A percentile compares a stretch with the other conserved stretches of the same genome.
phyloP scores from a whole-genome alignment of 2,797 vertebrate species.

The Phalanger gymnotis region DNA sequence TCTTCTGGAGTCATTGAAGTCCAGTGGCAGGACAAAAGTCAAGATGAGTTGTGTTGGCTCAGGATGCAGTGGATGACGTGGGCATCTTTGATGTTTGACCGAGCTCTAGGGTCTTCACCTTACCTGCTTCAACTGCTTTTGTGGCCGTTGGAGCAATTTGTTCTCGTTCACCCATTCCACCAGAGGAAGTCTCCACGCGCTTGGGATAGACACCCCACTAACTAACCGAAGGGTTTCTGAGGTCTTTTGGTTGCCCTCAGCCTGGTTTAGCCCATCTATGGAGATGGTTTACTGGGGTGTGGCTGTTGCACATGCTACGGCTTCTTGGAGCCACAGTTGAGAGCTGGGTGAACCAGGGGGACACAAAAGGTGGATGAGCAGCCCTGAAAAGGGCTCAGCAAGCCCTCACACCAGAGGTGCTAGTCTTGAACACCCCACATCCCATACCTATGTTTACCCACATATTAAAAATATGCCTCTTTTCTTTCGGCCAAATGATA shows the following conservation, averaged over 20 bases:
- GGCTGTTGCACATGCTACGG: no score
- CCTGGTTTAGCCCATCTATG: neutral
- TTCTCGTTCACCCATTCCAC: neutral
- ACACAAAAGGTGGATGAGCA: neutral
- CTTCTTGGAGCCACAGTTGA: neutral
- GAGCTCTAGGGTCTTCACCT: no score
- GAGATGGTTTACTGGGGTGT: neutral
- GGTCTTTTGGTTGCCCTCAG: neutral
- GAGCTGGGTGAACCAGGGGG: neutral
- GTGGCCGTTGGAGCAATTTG: neutral
- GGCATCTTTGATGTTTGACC: neutral
- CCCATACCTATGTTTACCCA: neutral
- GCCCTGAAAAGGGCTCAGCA: neutral
- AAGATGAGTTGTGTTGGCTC: no score
- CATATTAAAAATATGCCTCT: neutral
- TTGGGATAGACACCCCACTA: neutral
- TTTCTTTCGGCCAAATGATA: neutral
- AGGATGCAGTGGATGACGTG: neutral
- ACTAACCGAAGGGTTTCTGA: neutral
- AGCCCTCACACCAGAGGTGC: neutral
- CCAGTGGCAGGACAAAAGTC: neutral
- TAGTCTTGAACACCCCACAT: neutral
- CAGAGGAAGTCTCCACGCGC: neutral
- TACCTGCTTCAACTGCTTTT: neutral
- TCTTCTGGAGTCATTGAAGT: neutral